Evolutionary conservation across 2,797 vertebrate species (phyloP), one percentile per base, ranked within the genome.

Genomic region (Enteromius unitaeniatus): DNA sequence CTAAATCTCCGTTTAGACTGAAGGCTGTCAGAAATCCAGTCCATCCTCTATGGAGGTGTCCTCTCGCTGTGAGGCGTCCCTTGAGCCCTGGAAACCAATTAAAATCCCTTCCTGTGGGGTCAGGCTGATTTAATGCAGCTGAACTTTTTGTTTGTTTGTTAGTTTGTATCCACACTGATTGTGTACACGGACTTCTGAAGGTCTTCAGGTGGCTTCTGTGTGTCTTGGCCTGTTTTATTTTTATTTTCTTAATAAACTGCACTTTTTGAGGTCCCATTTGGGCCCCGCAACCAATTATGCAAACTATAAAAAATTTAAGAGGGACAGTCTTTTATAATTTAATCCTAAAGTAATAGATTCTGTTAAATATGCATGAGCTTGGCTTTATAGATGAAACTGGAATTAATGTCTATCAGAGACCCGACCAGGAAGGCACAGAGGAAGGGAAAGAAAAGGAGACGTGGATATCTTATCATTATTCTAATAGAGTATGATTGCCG

Each of bases 311-410:
- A 95, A 95, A 95, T 95, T 93, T 93, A 95, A 94, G 28, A 80
- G 72, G 72, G 62, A 93, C 93, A 93, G 94, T 94, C 94, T 95
- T 95, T 95, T 95, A 95, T 95, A 95, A 95, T 95, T 95, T 95
- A 95, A 95, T 95, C 94, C 94, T 94, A 94, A 95, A 95, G 94
- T 95, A 95, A 95, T 95, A 95, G 94, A 95, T 95, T 95, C 92
- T 92, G 94, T 95, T 94, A 95, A 95, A 95, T 93, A 95, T 95
- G 92, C 92, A 95, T 94, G 93, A 95, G 94, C 88, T 91, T 91
- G 91, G 92, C 92, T 95, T 95, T 94, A 95, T 95, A 94, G 93
- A 95, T 95, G 94, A 93, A 95, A 92, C 93, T 92, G 91, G 92
- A 95, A 95, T 95, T 95, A 94, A 93, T 94, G 94, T 94, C 94